Evolutionary conservation across 2,888 invertebrate genomes (phyloP).

Genomic region (Rhimphoctona megacephalus): DNA sequence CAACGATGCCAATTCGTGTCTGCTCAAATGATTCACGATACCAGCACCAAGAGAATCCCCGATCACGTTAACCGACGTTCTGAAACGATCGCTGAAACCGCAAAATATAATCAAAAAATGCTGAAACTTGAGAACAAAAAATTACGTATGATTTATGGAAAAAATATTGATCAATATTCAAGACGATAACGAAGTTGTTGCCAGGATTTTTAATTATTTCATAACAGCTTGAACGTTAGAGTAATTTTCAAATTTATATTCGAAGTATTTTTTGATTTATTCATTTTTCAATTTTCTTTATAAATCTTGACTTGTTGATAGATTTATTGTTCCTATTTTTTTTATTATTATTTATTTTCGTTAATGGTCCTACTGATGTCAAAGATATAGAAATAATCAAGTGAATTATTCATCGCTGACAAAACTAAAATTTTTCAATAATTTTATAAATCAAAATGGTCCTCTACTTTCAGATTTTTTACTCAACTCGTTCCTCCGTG

Average conservation of each 20-base stretch:
- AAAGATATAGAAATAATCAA: too few relatives aligned
- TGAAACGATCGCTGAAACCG: slow-evolving; percentile 85
- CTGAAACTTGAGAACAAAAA: not conserved
- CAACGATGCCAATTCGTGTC: slow-evolving; percentile 84
- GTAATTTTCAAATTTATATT: not conserved
- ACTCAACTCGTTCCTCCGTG: too few relatives aligned
- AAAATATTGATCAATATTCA: not conserved
- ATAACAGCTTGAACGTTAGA: not conserved
- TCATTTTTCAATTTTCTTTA: too few relatives aligned
- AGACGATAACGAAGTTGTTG: not conserved
- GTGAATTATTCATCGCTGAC: too few relatives aligned
- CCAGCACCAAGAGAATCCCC: slow-evolving; percentile 90
- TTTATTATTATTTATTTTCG: not conserved
- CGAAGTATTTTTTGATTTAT: not conserved
- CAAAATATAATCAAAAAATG: not conserved
- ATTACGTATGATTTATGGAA: not conserved
- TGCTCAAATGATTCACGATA: slow-evolving; percentile 88
- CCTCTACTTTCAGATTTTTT: too few relatives aligned
- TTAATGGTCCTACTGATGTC: too few relatives aligned
- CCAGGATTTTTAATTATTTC: not conserved
- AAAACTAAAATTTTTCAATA: too few relatives aligned
- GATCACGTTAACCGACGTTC: slow-evolving; percentile 88
- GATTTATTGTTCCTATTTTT: not conserved
- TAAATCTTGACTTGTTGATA: not conserved
- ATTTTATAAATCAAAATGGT: too few relatives aligned